Evolutionary conservation across 2,113 vertebrate genomes (phyloP), one percentile per base, ranked within the genome.

Genomic region (Perca fluviatilis): DNA sequence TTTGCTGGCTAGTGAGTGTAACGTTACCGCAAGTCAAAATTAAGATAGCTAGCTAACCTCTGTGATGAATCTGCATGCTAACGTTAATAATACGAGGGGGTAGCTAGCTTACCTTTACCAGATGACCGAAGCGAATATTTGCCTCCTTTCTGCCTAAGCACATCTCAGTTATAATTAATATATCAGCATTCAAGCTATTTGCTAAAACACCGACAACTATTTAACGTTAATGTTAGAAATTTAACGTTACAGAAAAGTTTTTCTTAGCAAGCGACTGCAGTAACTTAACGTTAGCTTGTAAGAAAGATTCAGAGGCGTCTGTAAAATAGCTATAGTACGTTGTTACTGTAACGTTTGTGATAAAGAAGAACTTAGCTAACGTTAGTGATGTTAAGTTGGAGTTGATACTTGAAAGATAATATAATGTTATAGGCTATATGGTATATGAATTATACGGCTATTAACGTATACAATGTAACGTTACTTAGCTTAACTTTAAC

Each of bases 61-160:
- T 15, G 65, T 51, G 2, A 25, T 3, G 15, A 1, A 27, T 16
- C 3, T 23, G 40, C 40, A 10, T 40, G 40, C 40, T 40, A 40
- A 40, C 9, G 8, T 40, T 10, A 40, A 43, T 43, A 10, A 43
- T 43, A 11, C 40, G 40, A 43, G 10, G 10, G 40, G 10, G 40
- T 2, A 43, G 9, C 40, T 2, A 43, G 9, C 40, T 43, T 43
- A 14, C 6, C 1, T 18, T 53, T 15, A 65, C 30, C n/a, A 43
- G 21, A 66, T 30, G n/a, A 27, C 43, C 9, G 19, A 30, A 6
- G 19, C 19, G 1, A 65, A 49, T 12, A 57, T 40, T 11, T 19
- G 1, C 1, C 6, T 2, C 0, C 8, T 21, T 30, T 23, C 11
- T 15, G 13, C 12, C 5, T 0, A 1, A 15, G 1, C 9, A 33